phyloP scores from a whole-genome alignment of 1,140 invertebrate species.

The Hirudo medicinalis region DNA sequence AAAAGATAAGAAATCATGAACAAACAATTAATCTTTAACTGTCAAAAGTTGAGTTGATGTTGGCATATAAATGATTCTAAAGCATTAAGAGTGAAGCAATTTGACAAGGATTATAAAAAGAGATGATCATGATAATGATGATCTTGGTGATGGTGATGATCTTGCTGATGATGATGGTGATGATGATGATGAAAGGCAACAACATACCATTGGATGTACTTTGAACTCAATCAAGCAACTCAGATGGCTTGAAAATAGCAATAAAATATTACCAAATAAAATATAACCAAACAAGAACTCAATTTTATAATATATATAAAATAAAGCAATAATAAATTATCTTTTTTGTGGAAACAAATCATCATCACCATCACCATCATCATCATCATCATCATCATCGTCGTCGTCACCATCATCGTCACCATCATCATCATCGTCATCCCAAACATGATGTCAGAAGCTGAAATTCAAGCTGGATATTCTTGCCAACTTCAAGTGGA shows the following conservation, averaged over 20 bases:
- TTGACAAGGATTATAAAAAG: not conserved
- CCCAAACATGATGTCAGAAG: not conserved
- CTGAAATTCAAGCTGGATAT: no score
- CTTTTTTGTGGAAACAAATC: not conserved
- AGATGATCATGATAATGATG: not conserved
- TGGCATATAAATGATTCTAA: no score
- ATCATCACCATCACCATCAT: not conserved
- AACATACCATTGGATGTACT: not conserved
- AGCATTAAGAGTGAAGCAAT: no score
- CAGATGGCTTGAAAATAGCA: not conserved
- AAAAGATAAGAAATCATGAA: not conserved
- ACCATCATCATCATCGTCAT: slow-evolving; percentile 7
- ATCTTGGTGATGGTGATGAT: not conserved
- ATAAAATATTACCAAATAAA: not conserved
- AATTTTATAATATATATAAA: not conserved
- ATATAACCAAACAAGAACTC: not conserved
- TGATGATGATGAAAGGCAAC: not conserved
- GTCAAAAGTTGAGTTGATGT: no score
- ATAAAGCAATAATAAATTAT: not conserved
- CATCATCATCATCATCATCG: slow-evolving; percentile 9
- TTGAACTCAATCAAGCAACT: not conserved
- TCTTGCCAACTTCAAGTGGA: no score
- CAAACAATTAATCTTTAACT: no score
- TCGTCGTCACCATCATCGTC: not conserved
- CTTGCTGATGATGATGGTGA: not conserved